Conservation (phyloP, 2,888 invertebrate genomes). For the Cephus pulcher region DNA sequence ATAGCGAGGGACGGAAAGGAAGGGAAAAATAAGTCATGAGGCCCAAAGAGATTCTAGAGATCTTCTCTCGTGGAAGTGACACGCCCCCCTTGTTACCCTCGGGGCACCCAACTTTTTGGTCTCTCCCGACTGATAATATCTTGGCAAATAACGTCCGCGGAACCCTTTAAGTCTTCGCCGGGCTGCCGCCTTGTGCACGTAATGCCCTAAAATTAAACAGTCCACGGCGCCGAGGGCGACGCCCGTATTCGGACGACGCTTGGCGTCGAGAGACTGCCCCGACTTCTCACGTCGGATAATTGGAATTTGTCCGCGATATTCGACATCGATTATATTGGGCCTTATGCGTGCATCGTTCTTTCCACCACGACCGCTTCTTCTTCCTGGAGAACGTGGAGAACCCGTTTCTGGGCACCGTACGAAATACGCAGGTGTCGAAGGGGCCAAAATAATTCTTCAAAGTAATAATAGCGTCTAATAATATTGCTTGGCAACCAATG, state of each 20-base stretch:
- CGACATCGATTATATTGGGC: conserved; percentile 21
- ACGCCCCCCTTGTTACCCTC: conserved; percentile 47
- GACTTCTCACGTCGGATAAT: conserved; percentile 22
- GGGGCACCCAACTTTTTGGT: conserved; percentile 23
- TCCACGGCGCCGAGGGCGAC: conserved; percentile 44
- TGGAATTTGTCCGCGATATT: conserved; percentile 31
- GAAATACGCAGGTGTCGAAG: too few species aligned
- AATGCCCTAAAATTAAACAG: conserved; percentile 57
- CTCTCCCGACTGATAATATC: conserved; percentile 45
- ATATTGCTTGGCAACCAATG: too few species aligned
- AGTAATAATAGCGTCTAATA: too few species aligned
- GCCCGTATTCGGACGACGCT: conserved; percentile 3
- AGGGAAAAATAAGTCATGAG: too few species aligned
- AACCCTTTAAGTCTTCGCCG: conserved; percentile 42
- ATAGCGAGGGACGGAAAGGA: too few species aligned
- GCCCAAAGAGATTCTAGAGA: too few species aligned
- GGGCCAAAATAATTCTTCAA: too few species aligned
- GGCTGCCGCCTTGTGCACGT: conserved; percentile 35
- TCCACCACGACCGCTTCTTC: too few species aligned
- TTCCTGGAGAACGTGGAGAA: too few species aligned
- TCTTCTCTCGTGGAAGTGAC: conserved; percentile 33
- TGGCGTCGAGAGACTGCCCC: conserved; percentile 7
- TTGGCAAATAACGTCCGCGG: conserved; percentile 47
- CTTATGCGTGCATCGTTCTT: too few species aligned
- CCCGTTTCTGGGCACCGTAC: too few species aligned